Evolutionary conservation across 2,113 vertebrate species (phyloP).

Genomic region (Apteryx mantelli): DNA sequence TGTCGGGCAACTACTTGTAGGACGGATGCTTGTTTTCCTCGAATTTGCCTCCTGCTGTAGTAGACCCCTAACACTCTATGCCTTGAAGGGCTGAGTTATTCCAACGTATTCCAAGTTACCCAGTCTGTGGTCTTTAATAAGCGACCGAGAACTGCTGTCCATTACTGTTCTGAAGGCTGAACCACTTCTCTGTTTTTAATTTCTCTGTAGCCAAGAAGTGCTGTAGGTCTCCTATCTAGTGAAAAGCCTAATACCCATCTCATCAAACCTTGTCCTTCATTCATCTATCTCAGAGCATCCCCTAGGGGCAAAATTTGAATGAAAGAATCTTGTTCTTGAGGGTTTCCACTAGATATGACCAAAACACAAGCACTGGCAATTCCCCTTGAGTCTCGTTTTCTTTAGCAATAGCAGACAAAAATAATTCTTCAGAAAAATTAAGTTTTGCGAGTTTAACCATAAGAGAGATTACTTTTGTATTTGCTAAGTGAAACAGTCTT

Average conservation of each 20-base stretch:
- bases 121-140: not conserved
- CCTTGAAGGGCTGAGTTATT: not conserved
- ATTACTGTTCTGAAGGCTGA: not conserved
- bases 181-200: not conserved
- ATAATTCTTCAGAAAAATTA: not conserved
- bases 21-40: conserved; percentile 25
- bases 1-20: conserved; percentile 33
- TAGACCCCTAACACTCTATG: conserved; percentile 8
- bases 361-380: not conserved
- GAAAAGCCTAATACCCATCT: not conserved
- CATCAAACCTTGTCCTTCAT: not conserved
- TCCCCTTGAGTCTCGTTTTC: not conserved
- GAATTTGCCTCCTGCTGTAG: not conserved
- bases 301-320: not conserved
- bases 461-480: not conserved
- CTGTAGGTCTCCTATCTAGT: not conserved
- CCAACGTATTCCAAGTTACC: not conserved
- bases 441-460: not conserved
- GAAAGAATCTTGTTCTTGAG: not conserved
- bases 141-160: not conserved
- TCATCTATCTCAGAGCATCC: not conserved
- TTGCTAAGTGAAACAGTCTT: not conserved
- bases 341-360: not conserved
- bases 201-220: not conserved
- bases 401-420: not conserved